phyloP scores from a whole-genome alignment of 2,113 vertebrate genomes.

The Saguinus midas region DNA sequence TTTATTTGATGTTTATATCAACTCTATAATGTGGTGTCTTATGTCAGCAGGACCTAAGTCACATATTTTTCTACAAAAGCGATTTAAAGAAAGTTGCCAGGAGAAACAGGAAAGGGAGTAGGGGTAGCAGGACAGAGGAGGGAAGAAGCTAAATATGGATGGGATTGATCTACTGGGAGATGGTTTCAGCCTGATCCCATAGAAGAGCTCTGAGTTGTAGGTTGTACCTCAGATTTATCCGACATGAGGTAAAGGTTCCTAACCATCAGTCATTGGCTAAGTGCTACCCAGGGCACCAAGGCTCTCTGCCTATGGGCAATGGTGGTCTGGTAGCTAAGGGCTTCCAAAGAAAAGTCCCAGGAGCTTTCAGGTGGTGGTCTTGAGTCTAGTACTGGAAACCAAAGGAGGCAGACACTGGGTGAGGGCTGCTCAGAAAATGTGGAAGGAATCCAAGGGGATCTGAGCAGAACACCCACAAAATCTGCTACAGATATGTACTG shows the following conservation, averaged over 20 bases:
- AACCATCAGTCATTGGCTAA: neutral
- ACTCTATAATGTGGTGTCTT: neutral
- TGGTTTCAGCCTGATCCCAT: neutral
- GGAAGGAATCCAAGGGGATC: neutral
- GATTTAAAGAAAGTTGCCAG: neutral
- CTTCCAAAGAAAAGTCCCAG: neutral
- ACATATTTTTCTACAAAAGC: neutral
- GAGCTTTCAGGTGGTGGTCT: neutral
- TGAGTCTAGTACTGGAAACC: neutral
- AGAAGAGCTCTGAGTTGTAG: neutral
- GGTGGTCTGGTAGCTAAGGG: neutral
- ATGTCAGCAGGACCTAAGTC: neutral
- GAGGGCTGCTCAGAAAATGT: neutral
- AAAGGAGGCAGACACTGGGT: neutral
- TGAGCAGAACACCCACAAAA: neutral
- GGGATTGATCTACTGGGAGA: neutral
- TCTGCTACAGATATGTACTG: neutral
- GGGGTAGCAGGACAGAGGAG: neutral
- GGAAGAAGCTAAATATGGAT: neutral
- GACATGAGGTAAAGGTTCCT: neutral
- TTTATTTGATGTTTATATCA: neutral
- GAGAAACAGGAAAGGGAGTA: neutral
- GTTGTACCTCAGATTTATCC: neutral
- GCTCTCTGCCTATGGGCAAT: neutral
- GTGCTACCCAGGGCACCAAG: no score